Percentiles rank a stretch among this genome's conserved stretches.
phyloP scores from a whole-genome alignment of 2,888 invertebrate species.

The Lutraria lutraria region DNA sequence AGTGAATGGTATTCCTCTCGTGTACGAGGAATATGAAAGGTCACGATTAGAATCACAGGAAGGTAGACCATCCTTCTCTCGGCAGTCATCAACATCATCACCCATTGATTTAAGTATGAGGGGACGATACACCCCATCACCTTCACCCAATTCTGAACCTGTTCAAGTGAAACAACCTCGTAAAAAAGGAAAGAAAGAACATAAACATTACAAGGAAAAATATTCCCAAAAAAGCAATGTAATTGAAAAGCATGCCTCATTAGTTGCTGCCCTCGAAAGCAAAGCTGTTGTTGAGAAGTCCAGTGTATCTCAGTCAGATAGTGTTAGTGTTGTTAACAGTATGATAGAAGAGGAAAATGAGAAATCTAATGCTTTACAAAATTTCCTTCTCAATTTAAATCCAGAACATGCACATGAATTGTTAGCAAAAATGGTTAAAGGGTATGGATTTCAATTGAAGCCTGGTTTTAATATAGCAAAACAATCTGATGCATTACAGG shows the following conservation, averaged over 20 bases:
- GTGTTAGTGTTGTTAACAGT: neutral
- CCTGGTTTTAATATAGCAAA: neutral
- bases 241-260: slow-evolving; percentile 58
- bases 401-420: slow-evolving; percentile 26
- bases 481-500: neutral
- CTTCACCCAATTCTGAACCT: neutral
- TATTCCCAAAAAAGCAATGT: slow-evolving; percentile 38
- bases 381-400: slow-evolving; percentile 17
- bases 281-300: slow-evolving; percentile 1
- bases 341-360: neutral
- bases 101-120: slow-evolving; percentile 63
- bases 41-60: slow-evolving; percentile 4
- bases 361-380: slow-evolving; percentile 18
- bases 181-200: slow-evolving; percentile 33
- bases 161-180: slow-evolving; percentile 19
- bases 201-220: slow-evolving; percentile 33
- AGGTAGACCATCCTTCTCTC: slow-evolving; percentile 20
- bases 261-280: slow-evolving; percentile 60
- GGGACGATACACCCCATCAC: slow-evolving; percentile 26
- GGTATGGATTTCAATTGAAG: neutral
- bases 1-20: slow-evolving; percentile 1
- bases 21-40: slow-evolving; percentile 37
- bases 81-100: slow-evolving; percentile 50
- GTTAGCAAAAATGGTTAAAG: slow-evolving; percentile 16
- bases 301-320: neutral